phyloP scores from a whole-genome alignment of 64 coral and sea anemone species.

The Pocillopora damicornis region DNA sequence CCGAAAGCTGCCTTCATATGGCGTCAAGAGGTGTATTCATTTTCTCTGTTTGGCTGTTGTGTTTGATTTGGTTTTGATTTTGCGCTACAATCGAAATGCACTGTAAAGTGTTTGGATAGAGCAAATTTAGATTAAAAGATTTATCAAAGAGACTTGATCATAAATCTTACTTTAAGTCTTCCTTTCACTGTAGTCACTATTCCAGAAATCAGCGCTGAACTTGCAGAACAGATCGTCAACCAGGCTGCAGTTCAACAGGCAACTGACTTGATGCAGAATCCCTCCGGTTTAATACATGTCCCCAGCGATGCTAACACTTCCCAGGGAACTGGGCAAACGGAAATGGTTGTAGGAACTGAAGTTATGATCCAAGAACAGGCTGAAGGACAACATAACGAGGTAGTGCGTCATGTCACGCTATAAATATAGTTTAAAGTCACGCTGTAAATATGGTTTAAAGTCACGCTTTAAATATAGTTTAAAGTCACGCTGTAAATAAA shows the following conservation, averaged over 20 bases:
- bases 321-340: conserved; percentile 16
- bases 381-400: background rate
- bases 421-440: background rate
- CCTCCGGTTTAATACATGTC: conserved; percentile 20
- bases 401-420: background rate
- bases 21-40: too few relatives aligned
- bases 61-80: too few relatives aligned
- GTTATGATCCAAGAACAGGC: background rate
- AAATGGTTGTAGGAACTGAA: conserved; percentile 30
- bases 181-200: conserved; percentile 40
- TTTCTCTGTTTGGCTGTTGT: too few relatives aligned
- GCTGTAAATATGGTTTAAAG: too few relatives aligned
- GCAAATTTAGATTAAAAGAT: background rate
- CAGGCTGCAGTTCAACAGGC: conserved; percentile 66
- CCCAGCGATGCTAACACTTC: background rate
- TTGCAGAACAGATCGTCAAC: conserved; percentile 77
- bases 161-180: background rate
- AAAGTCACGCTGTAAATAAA: too few relatives aligned
- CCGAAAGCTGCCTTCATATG: too few relatives aligned
- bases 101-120: background rate
- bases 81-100: too few relatives aligned
- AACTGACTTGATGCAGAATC: conserved; percentile 12
- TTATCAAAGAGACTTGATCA: too few relatives aligned
- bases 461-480: too few relatives aligned
- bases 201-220: conserved; percentile 71